Evolutionary conservation across 2,888 invertebrate species (phyloP).

Genomic region (Diloba caeruleocephala): DNA sequence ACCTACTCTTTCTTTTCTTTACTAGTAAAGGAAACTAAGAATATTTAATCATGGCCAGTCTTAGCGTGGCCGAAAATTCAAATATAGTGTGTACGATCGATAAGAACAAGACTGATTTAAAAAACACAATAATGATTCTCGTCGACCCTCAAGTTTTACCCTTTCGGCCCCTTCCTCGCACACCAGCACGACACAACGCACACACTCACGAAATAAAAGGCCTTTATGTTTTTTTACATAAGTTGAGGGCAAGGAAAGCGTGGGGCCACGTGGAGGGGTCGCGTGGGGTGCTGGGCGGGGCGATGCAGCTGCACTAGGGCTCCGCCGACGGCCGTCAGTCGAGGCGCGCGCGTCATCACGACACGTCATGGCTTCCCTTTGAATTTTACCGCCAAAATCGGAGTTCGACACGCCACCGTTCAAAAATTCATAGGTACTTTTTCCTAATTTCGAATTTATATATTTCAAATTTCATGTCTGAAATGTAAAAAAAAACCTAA

Average conservation of each 20-base stretch:
- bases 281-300: slow-evolving; percentile 85
- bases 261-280: slow-evolving; percentile 79
- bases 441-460: slow-evolving; percentile 42
- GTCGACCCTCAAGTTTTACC: slow-evolving; percentile 68
- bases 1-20: slow-evolving; percentile 30
- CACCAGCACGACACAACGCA: slow-evolving; percentile 61
- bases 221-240: slow-evolving; percentile 78
- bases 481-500: slow-evolving; percentile 45
- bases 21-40: slow-evolving; percentile 19
- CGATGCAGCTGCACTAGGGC: slow-evolving; percentile 85
- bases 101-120: slow-evolving; percentile 66
- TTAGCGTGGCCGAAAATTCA: slow-evolving; percentile 42
- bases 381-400: slow-evolving; percentile 63
- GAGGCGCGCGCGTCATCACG: slow-evolving; percentile 78
- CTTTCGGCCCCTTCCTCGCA: slow-evolving; percentile 70
- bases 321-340: slow-evolving; percentile 76
- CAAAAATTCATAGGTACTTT: slow-evolving; percentile 20
- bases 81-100: slow-evolving; percentile 53
- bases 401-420: slow-evolving; percentile 42
- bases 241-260: slow-evolving; percentile 78
- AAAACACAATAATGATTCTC: slow-evolving; percentile 65
- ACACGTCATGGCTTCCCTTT: slow-evolving; percentile 73
- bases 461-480: slow-evolving; percentile 24
- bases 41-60: slow-evolving; percentile 24
- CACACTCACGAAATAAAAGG: slow-evolving; percentile 44